Evolutionary conservation across 2,113 vertebrate genomes (phyloP).

Genomic region (Ageneiosus marmoratus): DNA sequence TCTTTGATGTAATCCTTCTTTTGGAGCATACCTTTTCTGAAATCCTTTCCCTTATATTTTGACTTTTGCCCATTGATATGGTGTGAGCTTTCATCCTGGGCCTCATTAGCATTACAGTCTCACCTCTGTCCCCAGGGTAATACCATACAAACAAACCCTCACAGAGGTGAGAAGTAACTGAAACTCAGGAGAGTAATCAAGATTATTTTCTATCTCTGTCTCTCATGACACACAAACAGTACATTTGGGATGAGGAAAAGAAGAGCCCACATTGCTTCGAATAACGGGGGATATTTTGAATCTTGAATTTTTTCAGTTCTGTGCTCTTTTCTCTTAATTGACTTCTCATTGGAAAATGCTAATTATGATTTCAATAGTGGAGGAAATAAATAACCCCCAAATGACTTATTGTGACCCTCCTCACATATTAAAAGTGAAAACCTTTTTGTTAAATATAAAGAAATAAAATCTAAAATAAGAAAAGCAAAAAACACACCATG

Average conservation of each 20-base stretch:
- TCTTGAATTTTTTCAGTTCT: no score
- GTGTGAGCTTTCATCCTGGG: slow-evolving; percentile 18
- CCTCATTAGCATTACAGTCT: slow-evolving; percentile 35
- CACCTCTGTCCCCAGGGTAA: slow-evolving; percentile 32
- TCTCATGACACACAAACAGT: slow-evolving; percentile 22
- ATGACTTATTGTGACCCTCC: not conserved
- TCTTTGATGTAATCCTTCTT: not conserved
- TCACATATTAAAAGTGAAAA: no score
- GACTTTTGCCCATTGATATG: not conserved
- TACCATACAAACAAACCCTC: slow-evolving; percentile 25
- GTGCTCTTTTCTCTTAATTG: slow-evolving; percentile 24
- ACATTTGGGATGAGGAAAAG: slow-evolving; percentile 8
- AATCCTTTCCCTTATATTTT: not conserved
- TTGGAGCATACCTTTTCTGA: not conserved
- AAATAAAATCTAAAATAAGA: no score
- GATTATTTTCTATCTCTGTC: slow-evolving; percentile 32
- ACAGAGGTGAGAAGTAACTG: slow-evolving; percentile 43
- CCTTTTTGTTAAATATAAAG: no score
- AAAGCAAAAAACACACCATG: no score
- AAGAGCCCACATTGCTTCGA: not conserved
- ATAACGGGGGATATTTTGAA: not conserved
- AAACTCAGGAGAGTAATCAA: slow-evolving; percentile 45
- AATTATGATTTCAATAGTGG: slow-evolving; percentile 1
- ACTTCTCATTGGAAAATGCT: not conserved
- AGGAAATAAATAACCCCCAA: not conserved